Evolutionary conservation across 23 tunicate genomes (phyloP), one percentile per base, ranked within the genome.

Genomic region (Diplosoma virens): DNA sequence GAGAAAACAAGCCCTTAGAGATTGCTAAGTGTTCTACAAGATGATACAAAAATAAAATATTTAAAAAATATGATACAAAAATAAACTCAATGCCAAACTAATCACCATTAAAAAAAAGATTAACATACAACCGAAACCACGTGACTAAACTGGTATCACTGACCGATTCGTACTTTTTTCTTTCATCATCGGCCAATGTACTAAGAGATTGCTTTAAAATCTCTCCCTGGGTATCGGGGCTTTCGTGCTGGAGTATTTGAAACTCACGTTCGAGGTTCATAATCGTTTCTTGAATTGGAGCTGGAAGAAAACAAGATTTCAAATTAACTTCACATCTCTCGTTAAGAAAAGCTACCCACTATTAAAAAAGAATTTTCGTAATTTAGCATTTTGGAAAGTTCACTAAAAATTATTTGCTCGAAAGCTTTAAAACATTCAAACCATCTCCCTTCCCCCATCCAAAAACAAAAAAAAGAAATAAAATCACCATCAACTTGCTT

Each of bases 201-300:
- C 69, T 23, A 35, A 27, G 6, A 24, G 69, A 24, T 5, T 27
- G 11, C 35, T 58, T 68, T 9, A 53, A 25, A 0, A 71, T 17
- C 21, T 67, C 59, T 6, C 14, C n/a, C 1, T 29, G 11, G 25
- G 18, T 65, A 17, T 56, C 41, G 55, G 22, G 33, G 37, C 26
- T 23, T 58, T 86, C 93, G 25, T 86, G 68, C 54, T 73, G 79
- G n/a, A 87, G 75, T 20, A 72, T 71, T 56, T 87, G 81, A 45
- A 87, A 87, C 74, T 87, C 93, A 11, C 69, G 53, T 47, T 87
- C 93, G 67, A 87, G 37, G 31, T 75, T 78, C 82, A 80, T 73
- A 6, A 87, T 80, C 24, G 93, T 87, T 55, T 80, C 82, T 63
- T 87, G 86, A 1, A 87, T 47, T 33, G 93, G 93, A 46, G 93